Evolutionary conservation across 1,140 invertebrate genomes (phyloP).

Genomic region (Heterodera schachtii): DNA sequence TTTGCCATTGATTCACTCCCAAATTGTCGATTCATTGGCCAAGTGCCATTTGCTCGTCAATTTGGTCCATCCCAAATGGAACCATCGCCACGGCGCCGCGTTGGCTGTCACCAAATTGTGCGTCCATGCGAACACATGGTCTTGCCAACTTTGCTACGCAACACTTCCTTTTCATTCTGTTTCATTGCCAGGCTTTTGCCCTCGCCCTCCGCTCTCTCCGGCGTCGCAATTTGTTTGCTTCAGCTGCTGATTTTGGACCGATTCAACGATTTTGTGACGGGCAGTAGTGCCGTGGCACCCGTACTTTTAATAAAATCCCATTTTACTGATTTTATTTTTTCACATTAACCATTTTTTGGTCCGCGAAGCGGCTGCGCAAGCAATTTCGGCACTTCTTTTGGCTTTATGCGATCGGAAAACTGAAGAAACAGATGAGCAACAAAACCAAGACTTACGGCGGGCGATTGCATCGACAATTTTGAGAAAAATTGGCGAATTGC

Average conservation of each 20-base stretch:
- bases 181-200: slow-evolving; percentile 6
- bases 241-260: slow-evolving; percentile 46
- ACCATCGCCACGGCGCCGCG: slow-evolving; percentile 45
- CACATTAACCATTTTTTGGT: background rate
- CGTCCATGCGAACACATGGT: slow-evolving; percentile 2
- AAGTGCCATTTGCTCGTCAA: slow-evolving; percentile 29
- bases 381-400: slow-evolving; percentile 39
- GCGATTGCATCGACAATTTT: slow-evolving; percentile 11
- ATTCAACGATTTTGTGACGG: slow-evolving; percentile 57
- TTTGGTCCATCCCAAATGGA: slow-evolving; percentile 44
- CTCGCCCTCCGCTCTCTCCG: background rate
- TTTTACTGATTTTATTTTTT: background rate
- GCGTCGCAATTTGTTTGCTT: slow-evolving; percentile 21
- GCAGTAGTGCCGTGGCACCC: slow-evolving; percentile 58
- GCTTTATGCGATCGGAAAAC: slow-evolving; percentile 22
- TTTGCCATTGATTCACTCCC: slow-evolving; percentile 9
- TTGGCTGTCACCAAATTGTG: slow-evolving; percentile 46
- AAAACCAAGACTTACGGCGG: background rate
- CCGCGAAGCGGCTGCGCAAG: slow-evolving; percentile 45
- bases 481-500: slow-evolving; percentile 16
- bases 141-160: background rate
- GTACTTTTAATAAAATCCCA: slow-evolving; percentile 34
- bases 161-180: background rate
- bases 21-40: slow-evolving; percentile 18
- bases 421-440: background rate